Percentiles rank a stretch among this genome's conserved stretches.
Conservation (phyloP, 2,797 vertebrate species). For the Myiothlypis chrysogaster region DNA sequence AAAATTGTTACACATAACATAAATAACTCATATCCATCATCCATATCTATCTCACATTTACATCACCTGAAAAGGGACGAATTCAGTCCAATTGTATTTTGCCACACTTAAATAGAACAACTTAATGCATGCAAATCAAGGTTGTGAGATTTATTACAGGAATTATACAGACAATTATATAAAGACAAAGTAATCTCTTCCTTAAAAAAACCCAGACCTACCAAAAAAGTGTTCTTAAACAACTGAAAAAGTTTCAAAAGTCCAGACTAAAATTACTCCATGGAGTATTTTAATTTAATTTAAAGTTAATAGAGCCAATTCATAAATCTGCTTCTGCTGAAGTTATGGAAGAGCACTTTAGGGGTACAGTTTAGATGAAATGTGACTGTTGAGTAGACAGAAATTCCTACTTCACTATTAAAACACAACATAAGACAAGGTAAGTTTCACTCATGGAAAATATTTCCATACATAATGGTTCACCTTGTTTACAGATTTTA, state of each 20-base stretch:
- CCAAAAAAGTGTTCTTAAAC: background rate
- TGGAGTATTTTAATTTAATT: background rate
- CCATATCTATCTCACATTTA: background rate
- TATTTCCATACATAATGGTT: background rate
- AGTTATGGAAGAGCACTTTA: background rate
- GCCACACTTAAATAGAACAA: background rate
- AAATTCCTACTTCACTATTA: background rate
- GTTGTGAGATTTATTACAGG: background rate
- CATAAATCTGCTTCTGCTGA: background rate
- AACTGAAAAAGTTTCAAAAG: background rate
- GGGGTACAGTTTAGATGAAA: background rate
- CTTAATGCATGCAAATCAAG: background rate
- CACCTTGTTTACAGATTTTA: background rate
- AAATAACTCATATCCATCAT: background rate
- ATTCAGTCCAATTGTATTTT: background rate
- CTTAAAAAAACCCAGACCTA: background rate
- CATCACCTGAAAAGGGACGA: background rate
- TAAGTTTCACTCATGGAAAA: background rate
- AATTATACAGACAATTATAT: background rate
- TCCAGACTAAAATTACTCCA: background rate
- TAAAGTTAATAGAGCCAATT: background rate
- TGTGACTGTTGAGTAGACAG: background rate
- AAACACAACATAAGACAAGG: background rate
- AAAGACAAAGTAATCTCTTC: background rate
- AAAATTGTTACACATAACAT: background rate